A percentile compares a stretch with the other conserved stretches of the same genome.
These are phyloP conservation scores for Drosophila pallidifrons DNA, from an alignment of 1,140 invertebrate genomes.

Conservation along the genomic window DNA sequence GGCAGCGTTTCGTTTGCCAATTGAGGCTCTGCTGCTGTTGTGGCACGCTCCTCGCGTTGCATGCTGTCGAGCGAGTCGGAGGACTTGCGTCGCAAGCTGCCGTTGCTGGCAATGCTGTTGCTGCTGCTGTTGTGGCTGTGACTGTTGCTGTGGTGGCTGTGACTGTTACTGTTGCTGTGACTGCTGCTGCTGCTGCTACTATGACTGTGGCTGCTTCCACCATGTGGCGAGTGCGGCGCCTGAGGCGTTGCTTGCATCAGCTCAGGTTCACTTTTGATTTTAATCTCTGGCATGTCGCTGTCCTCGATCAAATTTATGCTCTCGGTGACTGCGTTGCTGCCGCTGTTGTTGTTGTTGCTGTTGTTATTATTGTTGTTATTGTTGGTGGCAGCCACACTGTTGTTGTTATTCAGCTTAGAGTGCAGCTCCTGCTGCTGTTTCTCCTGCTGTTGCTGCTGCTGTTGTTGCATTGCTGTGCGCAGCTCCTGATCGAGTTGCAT, in stretches of 20 bases:
- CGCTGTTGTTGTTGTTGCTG: constrained; percentile 84
- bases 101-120: constrained; percentile 65
- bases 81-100: constrained; percentile 71
- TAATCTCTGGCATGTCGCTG: constrained; percentile 72
- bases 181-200: constrained; percentile 51
- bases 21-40: constrained; percentile 9
- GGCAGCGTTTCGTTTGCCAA: constrained; percentile 30
- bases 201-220: constrained; percentile 64
- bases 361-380: constrained; percentile 84
- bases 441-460: constrained; percentile 86
- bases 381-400: constrained; percentile 74
- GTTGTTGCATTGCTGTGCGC: constrained; percentile 85
- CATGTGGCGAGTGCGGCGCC: constrained; percentile 62
- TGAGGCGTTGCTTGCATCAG: constrained; percentile 44
- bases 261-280: constrained; percentile 79
- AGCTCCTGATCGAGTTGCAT: constrained; percentile 88
- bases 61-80: constrained; percentile 72
- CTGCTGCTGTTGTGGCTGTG: constrained; percentile 46
- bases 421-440: constrained; percentile 86
- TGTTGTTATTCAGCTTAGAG: constrained; percentile 82
- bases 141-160: constrained; percentile 53
- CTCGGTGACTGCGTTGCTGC: constrained; percentile 82
- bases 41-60: constrained; percentile 59
- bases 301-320: constrained; percentile 78
- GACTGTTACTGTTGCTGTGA: constrained; percentile 46